These are phyloP conservation scores for Halichondria panicea DNA, from an alignment of 37 sponge, comb jelly and placozoan species.

Conservation along the genomic window DNA sequence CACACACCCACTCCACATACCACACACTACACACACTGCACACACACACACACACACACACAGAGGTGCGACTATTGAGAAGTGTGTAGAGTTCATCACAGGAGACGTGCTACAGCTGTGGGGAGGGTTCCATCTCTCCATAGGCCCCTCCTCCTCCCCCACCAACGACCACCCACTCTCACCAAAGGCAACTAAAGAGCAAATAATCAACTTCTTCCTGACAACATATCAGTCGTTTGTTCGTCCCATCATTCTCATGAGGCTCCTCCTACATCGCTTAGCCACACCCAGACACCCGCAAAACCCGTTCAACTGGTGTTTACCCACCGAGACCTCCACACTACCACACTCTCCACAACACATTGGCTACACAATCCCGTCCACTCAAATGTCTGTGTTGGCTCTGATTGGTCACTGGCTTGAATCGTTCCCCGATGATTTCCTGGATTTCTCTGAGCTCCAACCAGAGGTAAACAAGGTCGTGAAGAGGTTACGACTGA, in stretches of 20 bases:
- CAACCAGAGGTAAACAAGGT: neutral
- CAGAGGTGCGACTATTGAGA: constrained; percentile 81
- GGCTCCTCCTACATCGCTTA: constrained; percentile 79
- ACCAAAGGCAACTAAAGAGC: constrained; percentile 59
- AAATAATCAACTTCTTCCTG: constrained; percentile 76
- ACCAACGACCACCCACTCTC: constrained; percentile 5
- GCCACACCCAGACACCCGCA: constrained; percentile 7
- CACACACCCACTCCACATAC: neutral
- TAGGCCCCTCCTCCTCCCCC: constrained; percentile 26
- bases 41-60: neutral
- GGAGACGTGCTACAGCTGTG: constrained; percentile 43
- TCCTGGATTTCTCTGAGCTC: constrained; percentile 22
- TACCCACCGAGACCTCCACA: neutral
- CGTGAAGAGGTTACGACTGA: constrained; percentile 7
- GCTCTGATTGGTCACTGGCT: constrained; percentile 69
- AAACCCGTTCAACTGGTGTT: constrained; percentile 43
- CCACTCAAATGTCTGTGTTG: constrained; percentile 17
- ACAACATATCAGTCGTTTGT: constrained; percentile 75
- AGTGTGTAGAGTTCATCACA: constrained; percentile 63
- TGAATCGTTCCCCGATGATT: constrained; percentile 51
- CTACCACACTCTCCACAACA: neutral
- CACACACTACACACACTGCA: neutral
- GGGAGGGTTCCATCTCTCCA: constrained; percentile 51
- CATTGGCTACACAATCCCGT: constrained; percentile 2
- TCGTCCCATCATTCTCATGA: constrained; percentile 77